A percentile compares a stretch with the other conserved stretches of the same genome.
These are phyloP conservation scores for Brenthis ino DNA, from an alignment of 2,888 invertebrate species.

Conservation along the genomic window DNA sequence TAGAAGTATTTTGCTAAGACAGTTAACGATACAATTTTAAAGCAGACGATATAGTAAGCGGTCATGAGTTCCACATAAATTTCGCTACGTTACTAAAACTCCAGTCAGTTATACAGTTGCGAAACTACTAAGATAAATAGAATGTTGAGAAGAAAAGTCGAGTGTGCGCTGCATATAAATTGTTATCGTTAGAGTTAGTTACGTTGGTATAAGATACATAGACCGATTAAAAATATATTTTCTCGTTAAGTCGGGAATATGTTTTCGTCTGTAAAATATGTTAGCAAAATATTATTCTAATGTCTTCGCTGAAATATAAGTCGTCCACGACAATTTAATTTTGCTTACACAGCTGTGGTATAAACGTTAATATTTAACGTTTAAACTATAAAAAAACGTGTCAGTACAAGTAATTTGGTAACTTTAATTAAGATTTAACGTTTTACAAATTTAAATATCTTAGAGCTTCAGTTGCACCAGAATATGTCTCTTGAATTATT, in stretches of 20 bases:
- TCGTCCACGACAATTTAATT: no score
- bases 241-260: constrained; percentile 1
- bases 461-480: no score
- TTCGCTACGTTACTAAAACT: constrained; percentile 32
- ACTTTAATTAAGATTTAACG: no score
- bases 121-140: constrained; percentile 58
- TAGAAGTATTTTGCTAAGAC: constrained; percentile 5
- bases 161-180: constrained; percentile 62
- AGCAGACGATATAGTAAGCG: constrained; percentile 33
- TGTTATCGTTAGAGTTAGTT: constrained; percentile 46
- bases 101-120: constrained; percentile 35
- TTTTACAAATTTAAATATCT: no score
- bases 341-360: no score
- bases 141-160: constrained; percentile 54
- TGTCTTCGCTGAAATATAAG: no score
- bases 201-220: constrained; percentile 21
- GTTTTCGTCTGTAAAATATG: constrained; percentile 3
- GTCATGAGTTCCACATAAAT: constrained; percentile 36
- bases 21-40: constrained; percentile 21
- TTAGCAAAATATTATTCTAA: not conserved
- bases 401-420: not conserved
- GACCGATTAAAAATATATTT: constrained; percentile 23
- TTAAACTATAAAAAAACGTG: not conserved
- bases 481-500: no score
- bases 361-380: no score